These are phyloP conservation scores for Oscheius onirici DNA, from an alignment of 2,888 invertebrate species.

Conservation along the genomic window DNA sequence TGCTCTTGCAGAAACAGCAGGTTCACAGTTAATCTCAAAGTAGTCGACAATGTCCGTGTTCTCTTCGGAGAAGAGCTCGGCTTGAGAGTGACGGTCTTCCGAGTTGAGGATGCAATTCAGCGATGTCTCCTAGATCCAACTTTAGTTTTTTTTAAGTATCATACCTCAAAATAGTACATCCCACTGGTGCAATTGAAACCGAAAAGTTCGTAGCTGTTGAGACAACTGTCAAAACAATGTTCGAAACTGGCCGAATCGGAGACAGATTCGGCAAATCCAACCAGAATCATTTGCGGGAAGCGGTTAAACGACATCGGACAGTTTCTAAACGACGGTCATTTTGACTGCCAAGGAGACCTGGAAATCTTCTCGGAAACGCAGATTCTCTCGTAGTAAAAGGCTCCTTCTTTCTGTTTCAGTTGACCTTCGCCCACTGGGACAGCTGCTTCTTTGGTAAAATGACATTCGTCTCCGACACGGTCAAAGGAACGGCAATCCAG, in stretches of 20 bases:
- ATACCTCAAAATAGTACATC: constrained; percentile 71
- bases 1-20: constrained; percentile 6
- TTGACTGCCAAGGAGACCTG: background rate
- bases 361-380: constrained; percentile 61
- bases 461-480: constrained; percentile 37
- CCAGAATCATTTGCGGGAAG: constrained; percentile 71
- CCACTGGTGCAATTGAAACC: constrained; percentile 70
- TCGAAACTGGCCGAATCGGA: constrained; percentile 69
- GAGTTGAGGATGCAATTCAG: constrained; percentile 71
- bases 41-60: constrained; percentile 71
- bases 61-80: constrained; percentile 66
- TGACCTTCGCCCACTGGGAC: constrained; percentile 71
- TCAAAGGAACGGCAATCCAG: constrained; percentile 70
- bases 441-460: constrained; percentile 61
- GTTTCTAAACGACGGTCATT: constrained; percentile 41
- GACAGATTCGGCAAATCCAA: constrained; percentile 71
- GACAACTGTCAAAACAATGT: constrained; percentile 70
- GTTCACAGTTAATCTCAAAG: constrained; percentile 65
- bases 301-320: constrained; percentile 65
- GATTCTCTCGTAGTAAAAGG: constrained; percentile 69
- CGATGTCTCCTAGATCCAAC: constrained; percentile 58
- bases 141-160: background rate
- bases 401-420: constrained; percentile 59
- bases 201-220: constrained; percentile 66
- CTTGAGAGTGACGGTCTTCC: constrained; percentile 66